These are phyloP conservation scores for Rhynchotus rufescens DNA, from an alignment of 2,797 vertebrate species.

Conservation along the genomic window DNA sequence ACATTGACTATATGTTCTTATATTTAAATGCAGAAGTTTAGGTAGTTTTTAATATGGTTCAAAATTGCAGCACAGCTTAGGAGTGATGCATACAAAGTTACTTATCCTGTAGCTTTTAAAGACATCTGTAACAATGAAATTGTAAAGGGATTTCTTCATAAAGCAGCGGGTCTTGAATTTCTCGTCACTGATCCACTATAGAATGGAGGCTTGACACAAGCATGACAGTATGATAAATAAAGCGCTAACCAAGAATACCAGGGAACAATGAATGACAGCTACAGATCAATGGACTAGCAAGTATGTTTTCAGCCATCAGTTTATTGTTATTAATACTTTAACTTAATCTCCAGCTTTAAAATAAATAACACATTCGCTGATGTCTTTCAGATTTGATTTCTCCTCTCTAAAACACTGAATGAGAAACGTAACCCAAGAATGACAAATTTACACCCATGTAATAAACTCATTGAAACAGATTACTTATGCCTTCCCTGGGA, in stretches of 20 bases:
- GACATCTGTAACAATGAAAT: neutral
- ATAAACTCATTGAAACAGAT: neutral
- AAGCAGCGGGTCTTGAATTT: conserved; percentile 34
- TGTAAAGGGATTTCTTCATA: neutral
- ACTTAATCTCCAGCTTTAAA: conserved; percentile 66
- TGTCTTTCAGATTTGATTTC: conserved; percentile 60
- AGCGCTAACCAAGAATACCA: neutral
- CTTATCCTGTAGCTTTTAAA: neutral
- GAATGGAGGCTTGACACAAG: conserved; percentile 26
- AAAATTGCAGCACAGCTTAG: neutral
- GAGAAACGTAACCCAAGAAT: conserved; percentile 4
- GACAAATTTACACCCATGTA: neutral
- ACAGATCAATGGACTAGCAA: conserved; percentile 68
- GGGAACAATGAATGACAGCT: conserved; percentile 45
- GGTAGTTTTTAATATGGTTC: neutral
- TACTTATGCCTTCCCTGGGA: neutral
- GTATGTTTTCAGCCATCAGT: conserved; percentile 37
- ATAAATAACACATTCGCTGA: conserved; percentile 37
- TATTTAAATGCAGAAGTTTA: neutral
- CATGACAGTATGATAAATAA: conserved; percentile 54
- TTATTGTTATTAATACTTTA: conserved; percentile 71
- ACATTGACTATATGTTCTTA: neutral
- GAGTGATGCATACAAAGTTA: neutral
- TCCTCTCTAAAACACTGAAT: conserved; percentile 11
- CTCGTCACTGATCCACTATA: neutral